Percentiles rank a stretch among this genome's conserved stretches.
These are phyloP conservation scores for Bubo blakistoni DNA, from an alignment of 2,113 vertebrate species.

Conservation along the genomic window DNA sequence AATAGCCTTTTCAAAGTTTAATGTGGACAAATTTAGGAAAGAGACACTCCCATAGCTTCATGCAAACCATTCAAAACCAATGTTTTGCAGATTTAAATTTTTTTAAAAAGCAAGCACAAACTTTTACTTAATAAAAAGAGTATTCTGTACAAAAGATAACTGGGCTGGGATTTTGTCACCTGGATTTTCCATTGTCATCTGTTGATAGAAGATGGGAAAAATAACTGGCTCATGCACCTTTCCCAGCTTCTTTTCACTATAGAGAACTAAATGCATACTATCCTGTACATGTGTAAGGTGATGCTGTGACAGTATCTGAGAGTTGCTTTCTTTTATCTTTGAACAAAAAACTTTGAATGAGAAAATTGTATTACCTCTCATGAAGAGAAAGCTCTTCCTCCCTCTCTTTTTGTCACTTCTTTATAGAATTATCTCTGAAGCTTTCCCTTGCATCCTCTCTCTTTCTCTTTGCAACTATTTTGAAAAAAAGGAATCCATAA, in stretches of 20 bases:
- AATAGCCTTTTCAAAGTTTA: constrained; percentile 38
- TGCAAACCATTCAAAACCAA: background rate
- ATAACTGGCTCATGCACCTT: constrained; percentile 5
- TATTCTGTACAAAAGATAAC: background rate
- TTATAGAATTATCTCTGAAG: background rate
- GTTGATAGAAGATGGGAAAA: constrained; percentile 4
- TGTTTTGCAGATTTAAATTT: background rate
- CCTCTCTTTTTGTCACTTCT: background rate
- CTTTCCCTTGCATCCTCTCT: background rate
- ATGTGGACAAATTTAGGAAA: constrained; percentile 14
- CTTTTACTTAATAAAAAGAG: background rate
- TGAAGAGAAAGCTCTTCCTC: background rate
- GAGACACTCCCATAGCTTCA: background rate
- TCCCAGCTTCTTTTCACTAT: constrained; percentile 34
- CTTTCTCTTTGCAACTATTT: background rate
- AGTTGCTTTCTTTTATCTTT: background rate
- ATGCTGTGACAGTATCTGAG: background rate
- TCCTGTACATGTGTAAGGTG: background rate
- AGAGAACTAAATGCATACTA: background rate
- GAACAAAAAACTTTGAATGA: constrained; percentile 22
- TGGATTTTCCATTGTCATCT: constrained; percentile 41
- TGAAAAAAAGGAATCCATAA: background rate
- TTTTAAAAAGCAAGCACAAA: background rate
- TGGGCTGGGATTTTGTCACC: background rate
- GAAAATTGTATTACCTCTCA: background rate